Conservation (phyloP, 2,888 invertebrate species). For the Nephrocerus scutellatus region DNA sequence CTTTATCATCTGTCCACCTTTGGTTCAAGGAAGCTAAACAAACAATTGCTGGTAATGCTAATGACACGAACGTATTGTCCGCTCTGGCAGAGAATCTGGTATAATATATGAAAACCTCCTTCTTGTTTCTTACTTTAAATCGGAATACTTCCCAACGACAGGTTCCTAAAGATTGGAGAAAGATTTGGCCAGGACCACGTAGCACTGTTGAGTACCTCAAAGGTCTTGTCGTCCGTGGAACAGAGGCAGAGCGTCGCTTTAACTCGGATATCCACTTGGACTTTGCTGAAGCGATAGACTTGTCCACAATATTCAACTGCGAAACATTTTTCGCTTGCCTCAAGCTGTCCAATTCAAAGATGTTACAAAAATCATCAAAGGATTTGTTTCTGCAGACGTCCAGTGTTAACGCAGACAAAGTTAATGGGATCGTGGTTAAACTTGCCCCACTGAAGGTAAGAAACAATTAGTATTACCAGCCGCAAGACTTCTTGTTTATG, state of each 20-base stretch:
- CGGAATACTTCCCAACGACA: slow-evolving; percentile 13
- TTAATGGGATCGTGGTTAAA: slow-evolving; percentile 27
- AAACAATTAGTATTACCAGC: neutral
- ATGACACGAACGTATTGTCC: slow-evolving; percentile 28
- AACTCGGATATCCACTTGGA: slow-evolving; percentile 30
- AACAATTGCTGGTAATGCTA: slow-evolving; percentile 16
- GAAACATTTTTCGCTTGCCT: slow-evolving; percentile 42
- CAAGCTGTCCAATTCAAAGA: slow-evolving; percentile 39
- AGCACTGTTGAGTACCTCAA: slow-evolving; percentile 41
- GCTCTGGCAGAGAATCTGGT: slow-evolving; percentile 39
- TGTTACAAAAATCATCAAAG: slow-evolving; percentile 35
- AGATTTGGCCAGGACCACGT: slow-evolving; percentile 42
- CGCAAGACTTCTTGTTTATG: too few relatives aligned
- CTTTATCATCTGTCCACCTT: slow-evolving; percentile 35
- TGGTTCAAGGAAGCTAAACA: slow-evolving; percentile 30
- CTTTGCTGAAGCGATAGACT: slow-evolving; percentile 36
- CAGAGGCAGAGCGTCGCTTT: slow-evolving; percentile 38
- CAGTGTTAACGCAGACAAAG: too few relatives aligned
- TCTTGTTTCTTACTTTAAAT: neutral
- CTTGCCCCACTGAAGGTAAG: slow-evolving; percentile 40
- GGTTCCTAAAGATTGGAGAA: slow-evolving; percentile 41
- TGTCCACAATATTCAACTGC: slow-evolving; percentile 40
- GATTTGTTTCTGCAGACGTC: slow-evolving; percentile 30
- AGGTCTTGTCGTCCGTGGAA: slow-evolving; percentile 35
- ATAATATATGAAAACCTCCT: neutral